Percentiles rank a stretch among this genome's conserved stretches.
Evolutionary conservation across 2,797 vertebrate species (phyloP).

Genomic region (Tadarida brasiliensis): DNA sequence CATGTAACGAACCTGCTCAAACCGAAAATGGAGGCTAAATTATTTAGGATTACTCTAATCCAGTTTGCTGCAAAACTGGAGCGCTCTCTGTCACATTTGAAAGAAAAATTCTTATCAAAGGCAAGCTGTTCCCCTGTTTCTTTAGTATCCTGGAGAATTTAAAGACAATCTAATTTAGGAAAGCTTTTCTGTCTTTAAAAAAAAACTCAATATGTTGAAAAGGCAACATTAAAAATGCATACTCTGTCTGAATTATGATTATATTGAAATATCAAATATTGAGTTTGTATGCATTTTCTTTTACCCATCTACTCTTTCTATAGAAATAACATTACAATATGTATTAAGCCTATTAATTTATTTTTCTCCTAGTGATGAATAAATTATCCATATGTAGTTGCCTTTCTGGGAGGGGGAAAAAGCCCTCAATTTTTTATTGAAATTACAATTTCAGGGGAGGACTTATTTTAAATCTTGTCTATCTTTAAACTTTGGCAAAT

Average conservation of each 20-base stretch:
- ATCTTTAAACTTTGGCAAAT: conserved; percentile 50
- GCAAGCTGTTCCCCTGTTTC: conserved; percentile 69
- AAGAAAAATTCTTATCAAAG: conserved; percentile 78
- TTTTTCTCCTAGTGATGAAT: conserved; percentile 64
- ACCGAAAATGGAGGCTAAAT: conserved; percentile 65
- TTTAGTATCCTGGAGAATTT: conserved; percentile 73
- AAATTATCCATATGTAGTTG: conserved; percentile 48
- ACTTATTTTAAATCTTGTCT: conserved; percentile 47
- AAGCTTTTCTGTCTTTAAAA: conserved; percentile 71
- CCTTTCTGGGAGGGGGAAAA: neutral
- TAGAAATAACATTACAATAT: conserved; percentile 55
- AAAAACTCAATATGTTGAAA: conserved; percentile 62
- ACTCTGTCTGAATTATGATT: conserved; percentile 63
- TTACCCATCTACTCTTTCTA: conserved; percentile 49
- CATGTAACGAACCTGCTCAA: conserved; percentile 49
- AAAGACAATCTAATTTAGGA: conserved; percentile 78
- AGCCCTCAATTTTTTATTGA: conserved; percentile 29
- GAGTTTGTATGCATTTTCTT: conserved; percentile 67
- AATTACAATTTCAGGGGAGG: conserved; percentile 21
- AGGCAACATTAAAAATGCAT: conserved; percentile 66
- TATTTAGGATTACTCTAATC: conserved; percentile 68
- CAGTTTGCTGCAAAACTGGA: conserved; percentile 70
- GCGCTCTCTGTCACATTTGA: conserved; percentile 73
- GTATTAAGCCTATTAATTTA: conserved; percentile 55
- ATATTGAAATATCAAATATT: conserved; percentile 63